Base-by-base conservation (phyloP, 2,113 vertebrate genomes). In the Callaeas wilsoni region DNA sequence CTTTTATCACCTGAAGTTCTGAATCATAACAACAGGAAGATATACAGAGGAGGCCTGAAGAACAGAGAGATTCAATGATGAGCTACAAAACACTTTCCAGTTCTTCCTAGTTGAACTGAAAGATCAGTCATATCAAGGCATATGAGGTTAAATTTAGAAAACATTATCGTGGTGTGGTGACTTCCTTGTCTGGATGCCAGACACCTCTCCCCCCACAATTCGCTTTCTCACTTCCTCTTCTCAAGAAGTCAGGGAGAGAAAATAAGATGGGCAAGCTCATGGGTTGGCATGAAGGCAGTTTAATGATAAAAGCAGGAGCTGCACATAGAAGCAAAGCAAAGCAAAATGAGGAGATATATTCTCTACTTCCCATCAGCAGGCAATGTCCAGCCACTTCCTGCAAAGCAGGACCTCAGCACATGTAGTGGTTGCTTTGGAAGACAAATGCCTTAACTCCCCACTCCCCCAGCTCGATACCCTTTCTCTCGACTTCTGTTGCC, bases 401-500 rank as follows among this genome's bases (percentile, higher is more conserved):
- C 26, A 60, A 69, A 46, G 21, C 47, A 73, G 23, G 27, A 62
- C 20, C 20, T 71, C 39, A 68, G n/a, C 18, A 73, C 7, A 30
- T 7, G 13, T 8, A 37, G 29, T 18, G 17, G 2, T 22, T 60
- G 12, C 50, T 89, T 47, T 7, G 25, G 41, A 83, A 79, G 21
- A 57, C 7, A 77, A 65, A 65, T 30, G 5, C 11, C 7, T 60
- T 32, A 60, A 47, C 6, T 33, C 6, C 8, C 7, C 3, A 10
- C 7, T 19, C 4, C 15, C 7, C 2, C 9, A 16, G 13, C 29
- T 14, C 3, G 0, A 17, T 1, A 5, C 3, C 18, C 12, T 62
- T 53, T 44, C 67, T 75, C 41, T 69, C 76, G 59, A 53, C 5
- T 71, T 47, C 49, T 57, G 21, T 44, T 53, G 29, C 39, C 15